Conservation (phyloP, 2,888 invertebrate genomes). For the Megalurothrips usitatus region DNA sequence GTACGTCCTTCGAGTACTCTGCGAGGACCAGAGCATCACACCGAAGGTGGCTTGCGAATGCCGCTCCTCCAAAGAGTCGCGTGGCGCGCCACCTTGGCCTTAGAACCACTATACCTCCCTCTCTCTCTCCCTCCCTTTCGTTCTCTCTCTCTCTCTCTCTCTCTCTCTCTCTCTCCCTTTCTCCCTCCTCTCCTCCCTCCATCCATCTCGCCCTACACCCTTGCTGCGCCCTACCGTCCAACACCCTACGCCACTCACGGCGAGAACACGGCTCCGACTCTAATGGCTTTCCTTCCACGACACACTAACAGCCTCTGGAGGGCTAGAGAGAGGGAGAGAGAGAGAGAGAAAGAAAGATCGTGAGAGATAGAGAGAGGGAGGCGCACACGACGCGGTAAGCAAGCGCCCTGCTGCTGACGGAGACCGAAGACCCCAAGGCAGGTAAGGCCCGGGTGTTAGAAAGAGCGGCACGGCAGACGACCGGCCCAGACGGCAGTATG, state of each 20-base stretch:
- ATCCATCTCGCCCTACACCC: neutral
- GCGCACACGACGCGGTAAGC: neutral
- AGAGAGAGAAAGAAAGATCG: neutral
- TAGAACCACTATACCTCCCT: neutral
- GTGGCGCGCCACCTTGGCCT: neutral
- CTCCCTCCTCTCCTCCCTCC: neutral
- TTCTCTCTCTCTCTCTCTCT: neutral
- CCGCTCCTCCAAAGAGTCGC: no score
- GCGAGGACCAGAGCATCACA: no score
- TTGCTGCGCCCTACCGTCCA: neutral
- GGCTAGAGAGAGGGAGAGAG: neutral
- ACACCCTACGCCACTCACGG: neutral
- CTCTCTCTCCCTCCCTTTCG: neutral
- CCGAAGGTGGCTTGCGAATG: no score
- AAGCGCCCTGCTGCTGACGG: no score
- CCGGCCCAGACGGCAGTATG: no score
- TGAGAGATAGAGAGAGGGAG: neutral
- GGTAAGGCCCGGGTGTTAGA: neutral
- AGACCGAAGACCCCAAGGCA: neutral
- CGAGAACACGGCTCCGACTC: conserved; percentile 8
- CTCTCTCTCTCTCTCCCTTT: neutral
- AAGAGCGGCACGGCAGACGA: no score
- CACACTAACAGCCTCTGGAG: neutral
- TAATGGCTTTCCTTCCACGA: conserved; percentile 24
- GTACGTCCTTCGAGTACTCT: no score